Conservation (phyloP, 37 sponge, comb jelly and placozoan species). For the Cliona cf. orientalis region DNA sequence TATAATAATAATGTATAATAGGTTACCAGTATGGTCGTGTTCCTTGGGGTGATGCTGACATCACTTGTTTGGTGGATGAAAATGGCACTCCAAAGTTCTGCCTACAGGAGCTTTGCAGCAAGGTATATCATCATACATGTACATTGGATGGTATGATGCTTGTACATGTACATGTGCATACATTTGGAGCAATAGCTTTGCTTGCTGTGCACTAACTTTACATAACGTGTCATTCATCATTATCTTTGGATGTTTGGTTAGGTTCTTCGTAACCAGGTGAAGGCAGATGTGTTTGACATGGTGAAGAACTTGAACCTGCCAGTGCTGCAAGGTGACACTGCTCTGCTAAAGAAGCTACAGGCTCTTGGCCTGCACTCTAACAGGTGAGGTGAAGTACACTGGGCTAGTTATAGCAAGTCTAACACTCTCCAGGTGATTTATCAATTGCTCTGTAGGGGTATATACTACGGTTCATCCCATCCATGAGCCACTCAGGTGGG, state of each 20-base stretch:
- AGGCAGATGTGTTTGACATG: conserved; percentile 71
- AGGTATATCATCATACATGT: no score
- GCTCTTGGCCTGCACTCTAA: conserved; percentile 72
- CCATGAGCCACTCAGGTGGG: no score
- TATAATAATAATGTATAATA: no score
- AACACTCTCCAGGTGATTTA: no score
- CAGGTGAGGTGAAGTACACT: no score
- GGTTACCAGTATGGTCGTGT: conserved; percentile 66
- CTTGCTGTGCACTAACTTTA: not conserved
- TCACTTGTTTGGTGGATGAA: conserved; percentile 51
- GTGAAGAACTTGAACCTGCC: conserved; percentile 59
- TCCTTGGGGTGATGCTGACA: conserved; percentile 67
- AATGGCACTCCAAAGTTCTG: conserved; percentile 52
- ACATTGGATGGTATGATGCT: no score
- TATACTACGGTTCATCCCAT: no score
- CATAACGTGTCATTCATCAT: not conserved
- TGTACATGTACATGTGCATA: conserved; percentile 1
- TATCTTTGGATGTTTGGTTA: not conserved
- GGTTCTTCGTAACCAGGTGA: conserved; percentile 45
- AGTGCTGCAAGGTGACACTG: conserved; percentile 32
- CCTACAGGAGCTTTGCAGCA: conserved; percentile 48
- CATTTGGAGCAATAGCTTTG: conserved; percentile 10
- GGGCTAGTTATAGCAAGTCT: no score
- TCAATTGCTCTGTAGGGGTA: no score
- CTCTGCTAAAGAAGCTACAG: conserved; percentile 68